Percentiles rank a stretch among this genome's conserved stretches.
Evolutionary conservation across 2,113 vertebrate species (phyloP).

Genomic region (Apteryx mantelli): DNA sequence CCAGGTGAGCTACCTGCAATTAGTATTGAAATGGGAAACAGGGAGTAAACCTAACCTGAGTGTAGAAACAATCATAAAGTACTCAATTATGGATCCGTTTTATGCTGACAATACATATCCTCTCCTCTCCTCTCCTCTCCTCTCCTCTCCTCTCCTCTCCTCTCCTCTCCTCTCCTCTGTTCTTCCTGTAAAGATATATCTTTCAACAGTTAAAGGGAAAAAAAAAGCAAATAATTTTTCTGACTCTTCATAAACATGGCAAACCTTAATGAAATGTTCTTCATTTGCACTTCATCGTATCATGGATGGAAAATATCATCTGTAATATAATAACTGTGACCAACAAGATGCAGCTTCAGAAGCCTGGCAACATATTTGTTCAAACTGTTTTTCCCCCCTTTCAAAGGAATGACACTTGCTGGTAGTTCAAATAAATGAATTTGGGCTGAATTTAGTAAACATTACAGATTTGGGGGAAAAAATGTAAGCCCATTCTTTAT

Average conservation of each 20-base stretch:
- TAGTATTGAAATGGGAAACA: too few relatives aligned
- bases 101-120: too few relatives aligned
- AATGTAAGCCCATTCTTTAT: too few relatives aligned
- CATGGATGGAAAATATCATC: slow-evolving; percentile 30
- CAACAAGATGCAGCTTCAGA: background rate
- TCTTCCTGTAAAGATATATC: background rate
- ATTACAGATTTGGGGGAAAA: background rate
- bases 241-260: background rate
- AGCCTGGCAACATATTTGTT: background rate
- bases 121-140: background rate
- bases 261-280: background rate
- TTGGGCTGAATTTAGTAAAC: background rate
- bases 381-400: rapidly evolving
- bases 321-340: slow-evolving; percentile 29
- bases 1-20: too few relatives aligned
- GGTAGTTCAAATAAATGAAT: background rate
- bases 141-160: background rate
- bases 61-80: too few relatives aligned
- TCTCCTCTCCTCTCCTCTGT: too few relatives aligned
- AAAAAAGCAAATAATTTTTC: background rate
- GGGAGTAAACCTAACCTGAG: too few relatives aligned
- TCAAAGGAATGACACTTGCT: background rate
- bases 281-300: slow-evolving; percentile 24
- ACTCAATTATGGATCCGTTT: too few relatives aligned
- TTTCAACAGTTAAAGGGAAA: background rate